Evolutionary conservation across 2,888 invertebrate species (phyloP), one percentile per base, ranked within the genome.

Genomic region (Euzophera pinguis): DNA sequence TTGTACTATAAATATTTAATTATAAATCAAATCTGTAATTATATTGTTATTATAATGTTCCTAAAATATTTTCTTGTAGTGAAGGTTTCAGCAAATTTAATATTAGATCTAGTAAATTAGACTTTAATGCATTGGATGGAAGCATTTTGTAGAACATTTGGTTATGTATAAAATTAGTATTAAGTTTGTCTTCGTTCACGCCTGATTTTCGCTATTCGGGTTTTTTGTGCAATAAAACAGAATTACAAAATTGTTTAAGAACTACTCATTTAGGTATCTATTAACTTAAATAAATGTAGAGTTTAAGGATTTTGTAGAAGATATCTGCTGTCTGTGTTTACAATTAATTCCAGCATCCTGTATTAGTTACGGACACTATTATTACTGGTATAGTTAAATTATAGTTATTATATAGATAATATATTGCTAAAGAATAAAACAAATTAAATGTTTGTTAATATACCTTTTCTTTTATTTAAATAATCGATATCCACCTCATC

Each of bases 401-500:
- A 84, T 81, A 85, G 75, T 83, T 83, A 87, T n/a, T n/a, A 81
- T 82, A 84, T 75, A 89, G 84, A 87, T 90, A 90, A 89, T 90
- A 90, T 90, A 90, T 90, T 86, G 81, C 81, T 90, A 85, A 86
- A 84, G 70, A 84, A 81, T 78, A 79, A 78, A 83, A 55, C 51
- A 79, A 86, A 90, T 83, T 90, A 89, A 89, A 90, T 89, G 89
- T 89, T 89, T 89, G 89, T 90, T 89, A 88, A 89, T 80, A 83
- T 73, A 71, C 53, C 58, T 54, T 70, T 58, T 60, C 62, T 71
- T 71, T 69, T 64, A 67, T 71, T 67, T 60, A 56, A 37, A 43
- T n/a, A n/a, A n/a, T n/a, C n/a, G n/a, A n/a, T n/a, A n/a, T n/a
- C n/a, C n/a, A n/a, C n/a, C n/a, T n/a, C n/a, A n/a, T n/a, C n/a